Percentiles rank a stretch among this genome's conserved stretches.
phyloP scores from a whole-genome alignment of 2,888 invertebrate genomes.

The Diarsia rubi region DNA sequence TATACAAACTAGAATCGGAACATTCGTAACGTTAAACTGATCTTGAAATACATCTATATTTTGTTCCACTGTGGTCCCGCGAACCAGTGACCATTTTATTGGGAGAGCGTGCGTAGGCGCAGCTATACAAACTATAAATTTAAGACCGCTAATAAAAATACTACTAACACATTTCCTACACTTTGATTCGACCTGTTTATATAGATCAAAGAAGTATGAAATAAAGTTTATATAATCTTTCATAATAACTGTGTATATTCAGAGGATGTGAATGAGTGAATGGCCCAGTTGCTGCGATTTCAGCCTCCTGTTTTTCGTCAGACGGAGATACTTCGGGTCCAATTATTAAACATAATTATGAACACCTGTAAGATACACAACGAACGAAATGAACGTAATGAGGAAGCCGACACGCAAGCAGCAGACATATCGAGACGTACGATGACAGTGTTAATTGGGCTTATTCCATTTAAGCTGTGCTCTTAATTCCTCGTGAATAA shows the following conservation, averaged over 20 bases:
- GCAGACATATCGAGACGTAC: conserved; percentile 64
- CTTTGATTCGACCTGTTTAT: conserved; percentile 89
- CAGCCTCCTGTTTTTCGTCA: conserved; percentile 67
- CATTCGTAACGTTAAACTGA: conserved; percentile 52
- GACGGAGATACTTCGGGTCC: conserved; percentile 60
- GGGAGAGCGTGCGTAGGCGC: conserved; percentile 85
- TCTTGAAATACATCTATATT: conserved; percentile 71
- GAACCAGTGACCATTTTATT: conserved; percentile 81
- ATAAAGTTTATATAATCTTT: conserved; percentile 86
- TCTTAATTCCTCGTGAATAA: conserved; percentile 52
- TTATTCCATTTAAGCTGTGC: conserved; percentile 55
- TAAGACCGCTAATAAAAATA: conserved; percentile 88
- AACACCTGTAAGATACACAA: conserved; percentile 62
- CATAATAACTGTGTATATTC: conserved; percentile 79
- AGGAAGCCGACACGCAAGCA: conserved; percentile 70
- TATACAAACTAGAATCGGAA: conserved; percentile 60
- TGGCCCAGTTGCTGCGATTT: conserved; percentile 71
- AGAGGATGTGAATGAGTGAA: conserved; percentile 76
- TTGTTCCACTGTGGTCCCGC: conserved; percentile 78
- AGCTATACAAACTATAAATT: conserved; percentile 86
- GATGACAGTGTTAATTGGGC: conserved; percentile 62
- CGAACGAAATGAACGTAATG: conserved; percentile 52
- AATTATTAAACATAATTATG: conserved; percentile 67
- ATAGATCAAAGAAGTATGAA: conserved; percentile 87
- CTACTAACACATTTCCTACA: conserved; percentile 89